Evolutionary conservation across 92 coral and sea anemone genomes (phyloP).

Genomic region (Meandrina meandrites): DNA sequence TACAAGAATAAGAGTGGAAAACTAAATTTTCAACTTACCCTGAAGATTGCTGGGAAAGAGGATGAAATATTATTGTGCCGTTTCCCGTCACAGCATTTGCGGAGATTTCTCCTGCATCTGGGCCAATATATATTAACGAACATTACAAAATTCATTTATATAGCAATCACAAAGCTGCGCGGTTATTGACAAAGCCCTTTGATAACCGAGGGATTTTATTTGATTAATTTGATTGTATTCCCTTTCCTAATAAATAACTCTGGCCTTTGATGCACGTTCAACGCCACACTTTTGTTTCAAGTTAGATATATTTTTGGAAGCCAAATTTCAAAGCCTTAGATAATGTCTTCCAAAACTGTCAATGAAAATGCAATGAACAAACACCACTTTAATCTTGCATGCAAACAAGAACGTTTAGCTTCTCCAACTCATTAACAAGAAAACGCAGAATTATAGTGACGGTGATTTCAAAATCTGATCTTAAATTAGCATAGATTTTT

Average conservation of each 20-base stretch:
- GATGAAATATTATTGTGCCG: neutral
- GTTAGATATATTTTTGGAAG: neutral
- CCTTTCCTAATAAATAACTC: neutral
- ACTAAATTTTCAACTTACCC: neutral
- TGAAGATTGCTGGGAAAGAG: neutral
- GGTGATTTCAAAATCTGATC: no score
- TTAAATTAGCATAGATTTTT: no score
- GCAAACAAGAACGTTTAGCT: neutral
- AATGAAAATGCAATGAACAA: neutral
- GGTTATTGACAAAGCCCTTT: neutral
- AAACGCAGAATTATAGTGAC: no score
- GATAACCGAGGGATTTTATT: neutral
- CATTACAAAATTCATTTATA: neutral
- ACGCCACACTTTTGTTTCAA: no score
- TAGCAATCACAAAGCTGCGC: neutral
- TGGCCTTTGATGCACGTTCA: neutral
- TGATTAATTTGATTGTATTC: neutral
- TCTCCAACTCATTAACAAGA: no score
- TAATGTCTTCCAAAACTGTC: neutral
- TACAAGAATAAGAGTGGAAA: neutral
- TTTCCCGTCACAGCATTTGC: neutral
- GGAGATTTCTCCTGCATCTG: neutral
- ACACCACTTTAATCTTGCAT: neutral
- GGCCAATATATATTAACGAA: neutral
- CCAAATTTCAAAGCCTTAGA: neutral